Evolutionary conservation across 2,797 vertebrate species (phyloP).

Genomic region (Amblyraja radiata): DNA sequence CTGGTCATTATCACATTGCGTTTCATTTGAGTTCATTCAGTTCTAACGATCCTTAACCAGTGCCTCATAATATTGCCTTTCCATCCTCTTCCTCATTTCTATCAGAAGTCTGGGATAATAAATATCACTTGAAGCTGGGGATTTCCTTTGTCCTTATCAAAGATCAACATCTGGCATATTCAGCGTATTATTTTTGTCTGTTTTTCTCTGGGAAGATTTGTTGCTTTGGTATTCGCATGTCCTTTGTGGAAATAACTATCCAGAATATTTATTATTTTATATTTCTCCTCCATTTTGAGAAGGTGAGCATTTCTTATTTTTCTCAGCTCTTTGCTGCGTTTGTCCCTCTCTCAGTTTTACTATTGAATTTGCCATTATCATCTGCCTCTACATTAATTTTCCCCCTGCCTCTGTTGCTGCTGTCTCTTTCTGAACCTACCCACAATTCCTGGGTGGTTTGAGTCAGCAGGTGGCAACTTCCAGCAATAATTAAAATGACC

Average conservation of each 20-base stretch:
- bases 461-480: not conserved
- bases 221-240: not conserved
- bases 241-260: not conserved
- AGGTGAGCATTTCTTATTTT: not conserved
- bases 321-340: not conserved
- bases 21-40: too few relatives aligned
- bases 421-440: not conserved
- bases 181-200: not conserved
- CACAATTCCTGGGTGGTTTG: not conserved
- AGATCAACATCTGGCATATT: not conserved
- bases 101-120: not conserved
- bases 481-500: not conserved
- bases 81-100: not conserved
- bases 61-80: not conserved
- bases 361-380: not conserved
- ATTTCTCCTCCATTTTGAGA: not conserved
- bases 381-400: not conserved
- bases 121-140: not conserved
- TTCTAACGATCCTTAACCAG: not conserved
- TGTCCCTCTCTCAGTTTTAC: not conserved
- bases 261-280: not conserved
- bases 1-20: too few relatives aligned
- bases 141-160: not conserved
- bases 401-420: not conserved
- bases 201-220: not conserved